Base-by-base conservation (phyloP, 2,888 invertebrate species). In the Tachina fera region DNA sequence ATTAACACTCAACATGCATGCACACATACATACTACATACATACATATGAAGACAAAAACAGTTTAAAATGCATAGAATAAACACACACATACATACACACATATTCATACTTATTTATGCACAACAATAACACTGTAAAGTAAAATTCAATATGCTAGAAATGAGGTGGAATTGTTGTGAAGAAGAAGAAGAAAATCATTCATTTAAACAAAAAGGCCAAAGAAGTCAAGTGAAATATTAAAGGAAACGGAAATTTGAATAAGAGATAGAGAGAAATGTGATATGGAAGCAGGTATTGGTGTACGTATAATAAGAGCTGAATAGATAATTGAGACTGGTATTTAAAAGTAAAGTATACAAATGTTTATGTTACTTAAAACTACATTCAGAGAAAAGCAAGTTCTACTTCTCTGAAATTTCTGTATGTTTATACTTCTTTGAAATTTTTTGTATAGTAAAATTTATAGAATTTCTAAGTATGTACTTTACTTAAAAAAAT, bases 191-290 rank as follows among this genome's bases (percentile, higher is more conserved):
- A 31, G 45, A 19, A 67, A 39, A 76, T 56, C 31, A n/a, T 31
- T 6, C 31, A 31, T 78, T 11, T 51, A 70, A 76, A 68, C 61
- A 75, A 77, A 65, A 77, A 71, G 16, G 13, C 47, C 56, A 16
- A 56, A 47, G 47, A 61, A 45, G 63, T 70, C 82, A 63, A 70
- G 61, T 70, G 43, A n/a, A 47, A 71, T 56, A 58, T 77, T 51
- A 53, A 68, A 56, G 63, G 83, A 77, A 71, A 76, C 76, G 76
- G 61, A 83, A 56, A 45, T 76, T 68, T 9, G 13, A 16, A 39
- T 41, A 41, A 65, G 10, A 45, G 31, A 31, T 2, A 31, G 31
- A 31, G 16, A 22, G 43, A n/a, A 61, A 45, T 45, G 10, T 61
- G 51, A 51, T 68, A 51, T 60, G n/a, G 58, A 58, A 49, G 58